Evolutionary conservation across 37 sponge, comb jelly and placozoan genomes (phyloP).

Genomic region (Haliclona indistincta): DNA sequence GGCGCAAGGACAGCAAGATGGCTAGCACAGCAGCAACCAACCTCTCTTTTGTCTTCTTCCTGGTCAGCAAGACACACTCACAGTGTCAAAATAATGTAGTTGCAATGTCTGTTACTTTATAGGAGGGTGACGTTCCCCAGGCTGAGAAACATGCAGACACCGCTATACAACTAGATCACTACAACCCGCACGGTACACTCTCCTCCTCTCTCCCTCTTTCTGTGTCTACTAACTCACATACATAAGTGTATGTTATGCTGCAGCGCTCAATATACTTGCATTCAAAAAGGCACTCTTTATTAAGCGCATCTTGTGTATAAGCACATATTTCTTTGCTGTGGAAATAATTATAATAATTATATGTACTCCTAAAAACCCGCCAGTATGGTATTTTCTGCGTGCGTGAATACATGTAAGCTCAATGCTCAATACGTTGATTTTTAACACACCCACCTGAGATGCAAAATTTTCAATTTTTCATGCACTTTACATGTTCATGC

Average conservation of each 20-base stretch:
- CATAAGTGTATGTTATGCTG: background rate
- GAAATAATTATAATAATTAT: background rate
- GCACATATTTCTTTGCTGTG: too few relatives aligned
- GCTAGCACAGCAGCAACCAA: conserved; percentile 95
- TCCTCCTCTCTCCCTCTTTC: background rate
- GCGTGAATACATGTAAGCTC: background rate
- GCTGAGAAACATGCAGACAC: conserved; percentile 91
- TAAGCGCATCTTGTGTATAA: too few relatives aligned
- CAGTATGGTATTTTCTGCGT: too few relatives aligned
- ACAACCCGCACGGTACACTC: conserved; percentile 81
- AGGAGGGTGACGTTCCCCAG: conserved; percentile 78
- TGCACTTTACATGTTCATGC: background rate
- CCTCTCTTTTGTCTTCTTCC: conserved; percentile 86
- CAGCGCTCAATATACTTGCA: too few relatives aligned
- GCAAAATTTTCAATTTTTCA: background rate
- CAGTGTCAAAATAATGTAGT: background rate
- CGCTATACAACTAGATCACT: conserved; percentile 83
- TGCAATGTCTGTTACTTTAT: background rate
- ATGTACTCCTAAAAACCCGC: conserved; percentile 2
- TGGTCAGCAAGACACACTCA: conserved; percentile 45
- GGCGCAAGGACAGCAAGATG: conserved; percentile 94
- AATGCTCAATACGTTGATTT: background rate
- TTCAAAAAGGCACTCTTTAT: too few relatives aligned
- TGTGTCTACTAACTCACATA: background rate
- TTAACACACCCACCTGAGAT: too few relatives aligned